phyloP scores from a whole-genome alignment of 2,888 invertebrate species.

The Leptogaster cylindrica region DNA sequence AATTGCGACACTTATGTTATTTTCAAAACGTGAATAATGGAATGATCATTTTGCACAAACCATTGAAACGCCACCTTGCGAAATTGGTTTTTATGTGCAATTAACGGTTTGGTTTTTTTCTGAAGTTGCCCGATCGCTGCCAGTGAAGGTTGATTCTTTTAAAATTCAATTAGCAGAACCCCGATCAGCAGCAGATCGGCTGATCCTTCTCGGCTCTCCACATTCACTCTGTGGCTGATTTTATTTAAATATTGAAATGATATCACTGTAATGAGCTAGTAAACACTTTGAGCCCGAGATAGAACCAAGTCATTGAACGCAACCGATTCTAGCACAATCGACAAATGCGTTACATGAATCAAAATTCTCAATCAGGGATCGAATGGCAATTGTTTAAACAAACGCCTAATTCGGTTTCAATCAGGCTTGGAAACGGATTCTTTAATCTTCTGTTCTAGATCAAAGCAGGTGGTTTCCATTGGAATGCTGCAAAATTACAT shows the following conservation, averaged over 20 bases:
- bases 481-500: too few species aligned
- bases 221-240: neutral
- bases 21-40: too few species aligned
- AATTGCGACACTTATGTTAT: too few species aligned
- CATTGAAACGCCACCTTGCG: neutral
- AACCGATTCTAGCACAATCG: neutral
- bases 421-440: too few species aligned
- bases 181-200: too few species aligned
- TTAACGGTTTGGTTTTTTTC: neutral
- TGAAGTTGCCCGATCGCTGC: neutral
- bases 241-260: slow-evolving; percentile 7
- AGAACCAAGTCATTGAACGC: slow-evolving; percentile 8
- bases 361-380: too few species aligned
- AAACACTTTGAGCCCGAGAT: slow-evolving; percentile 3
- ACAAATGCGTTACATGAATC: too few species aligned
- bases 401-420: too few species aligned
- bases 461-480: too few species aligned
- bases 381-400: too few species aligned
- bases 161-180: neutral
- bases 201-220: neutral
- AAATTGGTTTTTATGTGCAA: neutral
- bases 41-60: neutral
- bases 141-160: neutral
- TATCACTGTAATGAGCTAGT: neutral
- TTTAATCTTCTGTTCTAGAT: too few species aligned